phyloP scores from a whole-genome alignment of 2,113 vertebrate species.

The Excalfactoria chinensis region DNA sequence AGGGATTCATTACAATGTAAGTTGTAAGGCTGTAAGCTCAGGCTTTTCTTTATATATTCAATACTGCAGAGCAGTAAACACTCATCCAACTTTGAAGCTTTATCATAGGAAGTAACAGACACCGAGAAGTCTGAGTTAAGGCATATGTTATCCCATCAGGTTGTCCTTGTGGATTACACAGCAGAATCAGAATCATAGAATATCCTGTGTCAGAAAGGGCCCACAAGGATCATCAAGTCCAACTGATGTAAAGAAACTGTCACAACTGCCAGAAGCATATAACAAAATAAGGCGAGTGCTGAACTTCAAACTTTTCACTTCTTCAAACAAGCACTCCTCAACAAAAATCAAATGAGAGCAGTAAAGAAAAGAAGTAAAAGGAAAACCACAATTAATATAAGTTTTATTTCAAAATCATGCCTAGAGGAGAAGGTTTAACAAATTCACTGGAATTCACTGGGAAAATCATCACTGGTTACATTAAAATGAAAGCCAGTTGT shows the following conservation, averaged over 20 bases:
- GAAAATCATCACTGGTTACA: neutral
- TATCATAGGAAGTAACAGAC: neutral
- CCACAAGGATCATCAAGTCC: neutral
- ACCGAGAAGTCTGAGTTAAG: neutral
- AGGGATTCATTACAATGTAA: neutral
- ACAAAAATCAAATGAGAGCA: neutral
- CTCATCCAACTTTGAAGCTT: neutral
- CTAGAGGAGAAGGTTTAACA: neutral
- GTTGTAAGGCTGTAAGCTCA: rapidly evolving
- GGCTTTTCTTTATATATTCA: neutral
- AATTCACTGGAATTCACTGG: neutral
- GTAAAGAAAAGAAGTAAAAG: neutral
- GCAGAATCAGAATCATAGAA: neutral
- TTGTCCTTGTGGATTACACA: neutral
- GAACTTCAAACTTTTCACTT: neutral
- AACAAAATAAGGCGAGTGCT: neutral
- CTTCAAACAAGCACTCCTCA: neutral
- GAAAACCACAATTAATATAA: neutral
- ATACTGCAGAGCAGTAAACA: neutral
- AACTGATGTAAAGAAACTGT: neutral
- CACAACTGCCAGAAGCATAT: neutral
- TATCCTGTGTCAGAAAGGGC: neutral
- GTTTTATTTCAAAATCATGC: neutral
- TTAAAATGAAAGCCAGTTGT: neutral
- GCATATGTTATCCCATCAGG: neutral